Evolutionary conservation across 2,888 invertebrate genomes (phyloP), one percentile per base, ranked within the genome.

Genomic region (Microdon myrmicae): DNA sequence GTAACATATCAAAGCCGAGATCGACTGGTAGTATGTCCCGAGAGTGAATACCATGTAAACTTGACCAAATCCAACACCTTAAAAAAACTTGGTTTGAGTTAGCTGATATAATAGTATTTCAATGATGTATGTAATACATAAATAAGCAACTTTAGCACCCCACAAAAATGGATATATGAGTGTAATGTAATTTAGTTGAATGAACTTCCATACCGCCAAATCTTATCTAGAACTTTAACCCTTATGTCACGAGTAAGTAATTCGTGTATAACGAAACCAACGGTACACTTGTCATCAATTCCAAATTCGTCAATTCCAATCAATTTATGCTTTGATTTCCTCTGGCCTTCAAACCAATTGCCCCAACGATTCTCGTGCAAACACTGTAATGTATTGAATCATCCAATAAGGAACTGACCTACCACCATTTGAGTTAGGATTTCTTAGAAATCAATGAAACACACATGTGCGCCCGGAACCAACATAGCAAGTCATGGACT

Each of bases 21-120:
- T 69, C 19, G 84, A 83, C 64, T 85, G 84, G 73, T 88, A 88
- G 72, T 88, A 88, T 17, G 86, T 84, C 29, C 83, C 82, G 19
- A 87, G 83, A 44, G 82, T 81, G 41, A 81, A 78, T 25, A 83
- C 82, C 45, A 82, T 82, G 25, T 84, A 72, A 13, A 81, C 73
- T 69, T 85, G 83, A 7, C 85, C 85, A 67, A 79, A 81, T 48
- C 85, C 85, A 60, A 85, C 78, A 71, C 85, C 85, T 86, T 75
- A 14, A 7, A 31, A 53, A 43, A 44, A 20, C 17, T n/a, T n/a
- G n/a, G n/a, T 31, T 5, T 13, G 12, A 14, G 7, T 31, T 13
- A n/a, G 4, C 2, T 31, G 10, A 25, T 10, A 3, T 3, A 10
- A 10, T 4, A 10, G 26, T 2, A 25, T 10, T 10, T 10, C 10